Conservation (phyloP, 2,797 vertebrate species). For the Diplodus sargus region DNA sequence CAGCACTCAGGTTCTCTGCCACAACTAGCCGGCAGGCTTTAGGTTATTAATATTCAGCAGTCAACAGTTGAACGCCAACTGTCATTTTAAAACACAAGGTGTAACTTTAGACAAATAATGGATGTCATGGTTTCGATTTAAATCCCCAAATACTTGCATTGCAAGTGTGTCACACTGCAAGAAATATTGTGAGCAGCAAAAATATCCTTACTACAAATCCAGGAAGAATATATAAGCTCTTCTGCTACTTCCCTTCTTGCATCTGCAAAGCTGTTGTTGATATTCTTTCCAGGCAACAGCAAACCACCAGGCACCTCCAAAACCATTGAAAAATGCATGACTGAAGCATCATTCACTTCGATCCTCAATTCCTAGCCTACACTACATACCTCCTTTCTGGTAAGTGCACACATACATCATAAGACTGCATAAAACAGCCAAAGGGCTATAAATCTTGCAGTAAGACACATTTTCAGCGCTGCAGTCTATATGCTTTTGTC, state of each 20-base stretch:
- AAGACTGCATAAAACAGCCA: conserved; percentile 64
- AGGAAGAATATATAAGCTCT: neutral
- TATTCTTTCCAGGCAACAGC: conserved; percentile 65
- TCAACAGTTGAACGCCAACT: conserved; percentile 28
- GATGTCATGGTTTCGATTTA: neutral
- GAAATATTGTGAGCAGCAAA: conserved; percentile 1
- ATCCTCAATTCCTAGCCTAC: conserved; percentile 66
- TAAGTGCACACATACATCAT: conserved; percentile 80
- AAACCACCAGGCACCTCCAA: conserved; percentile 59
- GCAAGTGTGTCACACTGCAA: conserved; percentile 1
- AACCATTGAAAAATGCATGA: conserved; percentile 78
- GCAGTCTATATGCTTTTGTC: conserved; percentile 58
- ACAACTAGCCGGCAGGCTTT: conserved; percentile 37
- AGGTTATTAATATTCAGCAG: conserved; percentile 45
- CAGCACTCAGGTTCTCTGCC: conserved; percentile 17
- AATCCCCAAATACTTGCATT: neutral
- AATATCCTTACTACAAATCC: neutral
- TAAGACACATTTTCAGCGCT: conserved; percentile 49
- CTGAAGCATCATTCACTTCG: conserved; percentile 74
- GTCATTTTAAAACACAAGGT: conserved; percentile 14
- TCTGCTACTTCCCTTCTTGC: conserved; percentile 10
- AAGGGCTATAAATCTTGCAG: conserved; percentile 78
- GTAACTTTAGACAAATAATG: conserved; percentile 20
- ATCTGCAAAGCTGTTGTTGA: conserved; percentile 52
- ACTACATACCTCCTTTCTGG: conserved; percentile 68